Percentiles rank a stretch among this genome's conserved stretches.
These are phyloP conservation scores for Xanthorhoe designata DNA, from an alignment of 2,888 invertebrate species.

Conservation along the genomic window DNA sequence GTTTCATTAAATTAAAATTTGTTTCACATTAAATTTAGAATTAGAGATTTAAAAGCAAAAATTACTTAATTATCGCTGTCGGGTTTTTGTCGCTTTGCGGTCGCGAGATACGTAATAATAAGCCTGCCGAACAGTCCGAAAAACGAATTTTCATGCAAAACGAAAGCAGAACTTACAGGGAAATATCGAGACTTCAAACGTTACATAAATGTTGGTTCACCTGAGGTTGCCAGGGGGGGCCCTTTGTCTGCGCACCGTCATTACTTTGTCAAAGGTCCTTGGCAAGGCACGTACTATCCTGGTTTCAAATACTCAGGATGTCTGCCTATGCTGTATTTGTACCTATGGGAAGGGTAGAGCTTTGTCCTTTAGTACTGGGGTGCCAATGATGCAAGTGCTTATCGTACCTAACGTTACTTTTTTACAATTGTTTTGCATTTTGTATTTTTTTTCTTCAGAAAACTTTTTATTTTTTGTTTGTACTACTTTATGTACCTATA, in stretches of 20 bases:
- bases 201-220: conserved; percentile 37
- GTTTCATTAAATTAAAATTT: no score
- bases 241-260: conserved; percentile 77
- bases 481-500: no score
- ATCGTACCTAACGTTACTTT: neutral
- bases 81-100: no score
- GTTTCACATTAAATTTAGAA: no score
- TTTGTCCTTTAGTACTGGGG: conserved; percentile 22
- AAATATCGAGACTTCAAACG: conserved; percentile 50
- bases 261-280: conserved; percentile 83
- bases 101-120: no score
- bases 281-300: conserved; percentile 48
- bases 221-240: conserved; percentile 46
- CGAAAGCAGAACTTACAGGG: neutral
- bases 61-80: no score
- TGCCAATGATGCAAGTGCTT: conserved; percentile 34
- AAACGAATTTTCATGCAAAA: neutral
- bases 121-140: no score
- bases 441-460: no score
- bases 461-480: no score
- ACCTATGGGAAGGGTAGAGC: conserved; percentile 16
- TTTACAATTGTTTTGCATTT: no score
- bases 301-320: conserved; percentile 30
- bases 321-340: conserved; percentile 6
- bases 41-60: no score